A percentile compares a stretch with the other conserved stretches of the same genome.
These are phyloP conservation scores for Lordiphosa mommai DNA, from an alignment of 1,140 invertebrate species.

Conservation along the genomic window DNA sequence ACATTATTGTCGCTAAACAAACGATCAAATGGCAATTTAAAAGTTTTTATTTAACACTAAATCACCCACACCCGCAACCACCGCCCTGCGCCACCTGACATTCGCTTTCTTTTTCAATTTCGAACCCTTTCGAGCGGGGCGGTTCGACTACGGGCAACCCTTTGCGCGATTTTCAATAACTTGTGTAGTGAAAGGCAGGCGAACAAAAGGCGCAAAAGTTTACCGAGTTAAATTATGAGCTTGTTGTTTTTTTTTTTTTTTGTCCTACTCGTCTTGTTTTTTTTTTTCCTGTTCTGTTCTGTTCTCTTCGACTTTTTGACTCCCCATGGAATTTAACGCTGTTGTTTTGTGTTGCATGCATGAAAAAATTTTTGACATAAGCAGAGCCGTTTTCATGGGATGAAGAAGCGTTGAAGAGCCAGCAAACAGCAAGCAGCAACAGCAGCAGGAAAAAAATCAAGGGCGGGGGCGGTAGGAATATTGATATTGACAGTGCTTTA, in stretches of 20 bases:
- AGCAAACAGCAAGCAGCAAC: too few relatives aligned
- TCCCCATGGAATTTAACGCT: constrained; percentile 57
- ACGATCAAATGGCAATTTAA: constrained; percentile 79
- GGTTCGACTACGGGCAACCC: constrained; percentile 31
- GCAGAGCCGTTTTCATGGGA: not conserved
- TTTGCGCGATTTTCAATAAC: constrained; percentile 75
- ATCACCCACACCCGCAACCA: constrained; percentile 62
- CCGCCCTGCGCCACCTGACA: constrained; percentile 55
- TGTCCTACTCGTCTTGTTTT: constrained; percentile 8
- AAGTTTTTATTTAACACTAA: constrained; percentile 79
- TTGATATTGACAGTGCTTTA: constrained; percentile 34
- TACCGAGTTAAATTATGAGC: constrained; percentile 75
- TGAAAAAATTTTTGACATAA: constrained; percentile 39
- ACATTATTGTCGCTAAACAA: constrained; percentile 79
- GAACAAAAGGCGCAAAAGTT: constrained; percentile 75
- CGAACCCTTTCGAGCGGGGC: constrained; percentile 52
- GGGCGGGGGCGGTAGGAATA: constrained; percentile 13
- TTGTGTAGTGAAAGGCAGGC: constrained; percentile 55
- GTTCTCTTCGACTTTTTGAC: constrained; percentile 43
- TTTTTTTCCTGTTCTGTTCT: constrained; percentile 6
- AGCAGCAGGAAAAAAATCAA: too few relatives aligned
- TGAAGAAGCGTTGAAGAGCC: not conserved
- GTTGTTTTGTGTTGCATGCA: constrained; percentile 55
- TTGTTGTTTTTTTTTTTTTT: constrained; percentile 33
- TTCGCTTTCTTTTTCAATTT: constrained; percentile 76